Evolutionary conservation across 2,113 vertebrate genomes (phyloP).

Genomic region (Colossoma macropomum): DNA sequence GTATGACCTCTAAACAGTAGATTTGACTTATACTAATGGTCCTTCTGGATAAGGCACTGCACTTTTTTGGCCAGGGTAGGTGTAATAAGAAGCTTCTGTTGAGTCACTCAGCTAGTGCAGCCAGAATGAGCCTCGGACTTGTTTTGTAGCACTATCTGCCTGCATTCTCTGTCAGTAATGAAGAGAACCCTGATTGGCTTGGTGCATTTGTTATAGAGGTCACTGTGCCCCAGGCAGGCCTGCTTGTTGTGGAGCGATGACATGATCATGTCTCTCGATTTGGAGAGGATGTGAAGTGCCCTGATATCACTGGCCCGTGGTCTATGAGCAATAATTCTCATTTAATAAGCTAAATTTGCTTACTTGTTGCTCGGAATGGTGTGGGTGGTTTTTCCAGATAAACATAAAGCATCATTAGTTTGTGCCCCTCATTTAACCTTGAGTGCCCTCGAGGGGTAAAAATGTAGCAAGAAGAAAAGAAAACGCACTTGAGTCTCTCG

Average conservation of each 20-base stretch:
- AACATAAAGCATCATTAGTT: conserved; percentile 37
- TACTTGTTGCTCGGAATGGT: conserved; percentile 49
- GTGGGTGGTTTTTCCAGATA: conserved; percentile 45
- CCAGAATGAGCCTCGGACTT: background rate
- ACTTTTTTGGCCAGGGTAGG: background rate
- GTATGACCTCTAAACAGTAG: background rate
- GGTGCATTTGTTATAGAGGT: background rate
- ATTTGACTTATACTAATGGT: background rate
- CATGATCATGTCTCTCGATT: conserved; percentile 52
- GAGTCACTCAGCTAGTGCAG: background rate
- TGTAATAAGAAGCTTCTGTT: background rate
- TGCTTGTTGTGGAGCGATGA: conserved; percentile 58
- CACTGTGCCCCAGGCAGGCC: conserved; percentile 33
- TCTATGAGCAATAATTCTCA: conserved; percentile 64
- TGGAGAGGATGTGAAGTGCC: conserved; percentile 56
- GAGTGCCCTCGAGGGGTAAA: background rate
- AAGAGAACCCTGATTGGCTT: background rate
- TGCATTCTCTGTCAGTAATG: background rate
- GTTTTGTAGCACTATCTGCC: background rate
- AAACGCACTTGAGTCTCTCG: background rate
- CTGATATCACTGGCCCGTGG: conserved; percentile 51
- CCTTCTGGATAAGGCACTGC: background rate
- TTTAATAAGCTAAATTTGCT: conserved; percentile 63
- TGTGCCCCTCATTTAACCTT: conserved; percentile 19
- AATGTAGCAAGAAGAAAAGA: background rate